Conservation (phyloP, 1,140 invertebrate genomes). For the Trissolcus basalis region DNA sequence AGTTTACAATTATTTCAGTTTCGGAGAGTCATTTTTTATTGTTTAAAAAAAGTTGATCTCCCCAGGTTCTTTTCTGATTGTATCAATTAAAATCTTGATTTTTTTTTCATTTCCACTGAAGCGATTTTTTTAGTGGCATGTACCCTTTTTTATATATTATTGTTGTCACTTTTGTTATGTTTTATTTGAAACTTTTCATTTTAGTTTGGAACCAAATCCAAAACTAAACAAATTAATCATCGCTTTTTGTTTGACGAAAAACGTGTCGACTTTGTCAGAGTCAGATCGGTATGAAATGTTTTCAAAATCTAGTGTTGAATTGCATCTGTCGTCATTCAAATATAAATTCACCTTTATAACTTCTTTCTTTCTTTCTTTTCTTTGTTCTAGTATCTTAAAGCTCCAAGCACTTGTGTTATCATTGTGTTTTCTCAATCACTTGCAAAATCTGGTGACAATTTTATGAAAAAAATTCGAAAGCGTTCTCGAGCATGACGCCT, state of each 20-base stretch:
- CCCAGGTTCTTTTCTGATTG: conserved; percentile 7
- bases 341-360: too few species aligned
- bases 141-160: conserved; percentile 32
- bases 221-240: neutral
- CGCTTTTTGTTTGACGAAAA: neutral
- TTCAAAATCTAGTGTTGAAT: conserved; percentile 40
- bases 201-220: conserved; percentile 1
- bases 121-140: conserved; percentile 39
- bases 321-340: conserved; percentile 30
- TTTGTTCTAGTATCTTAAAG: conserved; percentile 20
- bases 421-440: conserved; percentile 5
- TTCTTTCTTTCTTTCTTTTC: conserved; percentile 8
- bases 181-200: neutral
- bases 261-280: conserved; percentile 7
- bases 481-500: too few species aligned
- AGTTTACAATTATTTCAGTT: neutral
- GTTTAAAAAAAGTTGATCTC: conserved; percentile 34
- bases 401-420: conserved; percentile 64
- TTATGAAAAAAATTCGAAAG: too few species aligned
- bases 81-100: neutral
- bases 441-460: too few species aligned
- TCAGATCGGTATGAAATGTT: conserved; percentile 25
- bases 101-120: conserved; percentile 26
- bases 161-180: conserved; percentile 7
- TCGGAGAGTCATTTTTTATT: too few species aligned